Base-by-base conservation (phyloP, 2,888 invertebrate species). In the Rhingia rostrata region DNA sequence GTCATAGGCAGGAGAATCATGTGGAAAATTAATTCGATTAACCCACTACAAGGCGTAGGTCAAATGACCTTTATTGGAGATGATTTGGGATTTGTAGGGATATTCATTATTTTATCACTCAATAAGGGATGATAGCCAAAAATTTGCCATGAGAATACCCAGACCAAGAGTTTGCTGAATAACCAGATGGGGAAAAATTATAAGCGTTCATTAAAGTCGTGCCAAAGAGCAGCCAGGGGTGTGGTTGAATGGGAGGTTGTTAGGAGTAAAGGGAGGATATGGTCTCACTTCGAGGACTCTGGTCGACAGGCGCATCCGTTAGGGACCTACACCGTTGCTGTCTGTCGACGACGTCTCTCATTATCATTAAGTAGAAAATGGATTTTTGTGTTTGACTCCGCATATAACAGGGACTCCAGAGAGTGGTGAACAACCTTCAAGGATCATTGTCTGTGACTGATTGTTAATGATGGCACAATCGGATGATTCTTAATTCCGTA, bases 91-190 rank as follows among this genome's bases (percentile, higher is more conserved):
- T 86, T 87, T 88, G 75, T 87, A 84, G 80, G 73, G 58, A 82
- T 86, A 87, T 87, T 88, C 88, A 88, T 88, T 87, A 88, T 87
- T 88, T 88, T 87, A 87, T 86, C 87, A 87, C 87, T 75, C 75
- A 80, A 84, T 80, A 84, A 74, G 80, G 80, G 74, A 80, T 80
- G 74, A 80, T 75, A 80, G 56, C 74, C 56, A 69, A 64, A 74
- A 74, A 64, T n/a, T 58, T 74, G 69, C 74, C 54, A 63, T 35
- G 43, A 78, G 78, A 83, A 73, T 82, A 49, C 10, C 49, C 49
- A 49, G 32, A 47, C 53, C 39, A 43, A 37, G 41, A 63, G 39
- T 51, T 37, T 22, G 10, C 66, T 53, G 37, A 73, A 83, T 73
- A 73, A 39, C 54, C 70, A 75, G 84, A 74, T 80, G 60, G 64